Conservation (phyloP, 2,797 vertebrate genomes). For the Sebastes cheni region DNA sequence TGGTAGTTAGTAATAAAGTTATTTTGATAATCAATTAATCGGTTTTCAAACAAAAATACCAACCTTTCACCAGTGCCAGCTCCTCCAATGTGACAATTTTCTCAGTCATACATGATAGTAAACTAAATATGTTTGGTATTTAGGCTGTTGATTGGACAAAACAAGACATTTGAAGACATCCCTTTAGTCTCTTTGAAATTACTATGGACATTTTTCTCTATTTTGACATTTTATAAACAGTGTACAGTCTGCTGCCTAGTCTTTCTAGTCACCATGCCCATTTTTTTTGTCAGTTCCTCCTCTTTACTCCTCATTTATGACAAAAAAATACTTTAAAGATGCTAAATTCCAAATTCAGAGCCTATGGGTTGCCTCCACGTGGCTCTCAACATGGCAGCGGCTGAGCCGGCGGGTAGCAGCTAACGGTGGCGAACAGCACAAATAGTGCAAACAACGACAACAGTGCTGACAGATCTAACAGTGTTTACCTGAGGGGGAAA, state of each 20-base stretch:
- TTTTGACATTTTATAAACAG: not conserved
- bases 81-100: not conserved
- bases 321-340: not conserved
- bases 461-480: too few species aligned
- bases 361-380: not conserved
- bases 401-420: not conserved
- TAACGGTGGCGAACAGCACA: not conserved
- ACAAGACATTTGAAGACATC: not conserved
- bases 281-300: not conserved
- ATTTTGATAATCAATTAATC: too few species aligned
- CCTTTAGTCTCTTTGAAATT: not conserved
- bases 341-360: not conserved
- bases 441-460: too few species aligned
- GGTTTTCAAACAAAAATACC: too few species aligned
- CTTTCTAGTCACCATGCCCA: not conserved
- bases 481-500: too few species aligned
- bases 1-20: too few species aligned
- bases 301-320: not conserved
- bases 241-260: not conserved
- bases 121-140: not conserved
- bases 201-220: not conserved
- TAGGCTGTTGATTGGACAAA: not conserved
- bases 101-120: not conserved
- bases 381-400: not conserved
- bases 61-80: too few species aligned